Evolutionary conservation across 2,113 vertebrate genomes (phyloP), one percentile per base, ranked within the genome.

Genomic region (Phainopepla nitens): DNA sequence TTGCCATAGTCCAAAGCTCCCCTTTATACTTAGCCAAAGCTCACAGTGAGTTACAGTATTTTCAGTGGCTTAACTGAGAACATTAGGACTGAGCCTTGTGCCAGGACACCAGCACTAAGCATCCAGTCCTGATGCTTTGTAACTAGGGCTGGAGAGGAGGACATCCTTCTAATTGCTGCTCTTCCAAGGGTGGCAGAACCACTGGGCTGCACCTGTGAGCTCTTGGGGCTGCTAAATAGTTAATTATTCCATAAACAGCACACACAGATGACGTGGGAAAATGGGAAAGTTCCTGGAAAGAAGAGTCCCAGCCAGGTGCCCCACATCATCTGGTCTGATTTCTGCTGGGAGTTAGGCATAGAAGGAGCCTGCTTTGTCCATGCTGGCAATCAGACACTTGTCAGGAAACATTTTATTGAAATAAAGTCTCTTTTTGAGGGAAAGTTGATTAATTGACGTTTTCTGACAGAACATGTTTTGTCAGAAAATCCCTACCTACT

Each of bases 21-120:
- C 25, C 36, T 53, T 14, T 65, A 70, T 5, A 29, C 36, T 54
- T 27, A 31, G 71, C 42, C 47, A 54, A 50, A 73, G 54, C 64
- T 78, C 41, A 2, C 6, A 3, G 65, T 3, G 65, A 33, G 72
- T 44, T 36, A 4, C 23, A 85, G 7, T 4, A 3, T 64, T 41
- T 61, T 17, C 77, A 69, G 36, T 2, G 65, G 44, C 23, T 44
- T 66, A 8, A 16, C 35, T 13, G 57, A 13, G 84, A 44, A 5
- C 0, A 0, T n/a, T 6, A 33, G 56, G 65, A 12, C 36, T 19
- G 70, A 89, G 77, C 72, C 24, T 2, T 0, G 2, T 28, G 28
- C 56, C 44, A 27, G 57, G 15, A 24, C 11, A 31, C 9, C 42
- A 18, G 7, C 2, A 13, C 3, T 13, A 5, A 66, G 15, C 17